Conservation (phyloP, 2,888 invertebrate species). For the Meiosimyza decipiens region DNA sequence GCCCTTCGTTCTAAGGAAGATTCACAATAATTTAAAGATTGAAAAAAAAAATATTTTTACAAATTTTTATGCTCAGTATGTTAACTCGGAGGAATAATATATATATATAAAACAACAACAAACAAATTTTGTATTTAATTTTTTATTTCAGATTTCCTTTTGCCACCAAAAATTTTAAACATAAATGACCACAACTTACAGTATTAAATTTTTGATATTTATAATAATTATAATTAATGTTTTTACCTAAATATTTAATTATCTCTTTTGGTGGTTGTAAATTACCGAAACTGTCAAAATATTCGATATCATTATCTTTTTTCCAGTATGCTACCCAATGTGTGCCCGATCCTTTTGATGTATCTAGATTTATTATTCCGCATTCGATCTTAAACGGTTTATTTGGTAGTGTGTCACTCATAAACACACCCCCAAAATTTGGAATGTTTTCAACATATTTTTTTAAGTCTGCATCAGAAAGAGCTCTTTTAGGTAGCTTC, state of each 20-base stretch:
- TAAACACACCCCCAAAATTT: constrained; percentile 54
- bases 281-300: constrained; percentile 63
- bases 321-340: constrained; percentile 62
- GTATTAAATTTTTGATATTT: constrained; percentile 50
- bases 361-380: constrained; percentile 50
- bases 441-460: constrained; percentile 26
- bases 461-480: constrained; percentile 50
- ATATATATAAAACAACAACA: too few species aligned
- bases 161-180: constrained; percentile 35
- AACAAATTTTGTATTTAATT: not conserved
- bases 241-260: constrained; percentile 47
- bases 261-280: constrained; percentile 54
- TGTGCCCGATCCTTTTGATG: constrained; percentile 49
- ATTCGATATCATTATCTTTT: constrained; percentile 50
- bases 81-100: too few species aligned
- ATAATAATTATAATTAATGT: constrained; percentile 52
- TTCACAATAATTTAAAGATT: too few species aligned
- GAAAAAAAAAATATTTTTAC: too few species aligned
- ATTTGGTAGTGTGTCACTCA: constrained; percentile 39
- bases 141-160: constrained; percentile 16
- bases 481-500: constrained; percentile 47
- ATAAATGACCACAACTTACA: constrained; percentile 37
- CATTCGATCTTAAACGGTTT: constrained; percentile 27
- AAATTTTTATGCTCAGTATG: too few species aligned
- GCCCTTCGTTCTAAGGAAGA: too few species aligned